Percentiles rank a stretch among this genome's conserved stretches.
Evolutionary conservation across 2,113 vertebrate genomes (phyloP).

Genomic region (Syngnathoides biaculeatus): DNA sequence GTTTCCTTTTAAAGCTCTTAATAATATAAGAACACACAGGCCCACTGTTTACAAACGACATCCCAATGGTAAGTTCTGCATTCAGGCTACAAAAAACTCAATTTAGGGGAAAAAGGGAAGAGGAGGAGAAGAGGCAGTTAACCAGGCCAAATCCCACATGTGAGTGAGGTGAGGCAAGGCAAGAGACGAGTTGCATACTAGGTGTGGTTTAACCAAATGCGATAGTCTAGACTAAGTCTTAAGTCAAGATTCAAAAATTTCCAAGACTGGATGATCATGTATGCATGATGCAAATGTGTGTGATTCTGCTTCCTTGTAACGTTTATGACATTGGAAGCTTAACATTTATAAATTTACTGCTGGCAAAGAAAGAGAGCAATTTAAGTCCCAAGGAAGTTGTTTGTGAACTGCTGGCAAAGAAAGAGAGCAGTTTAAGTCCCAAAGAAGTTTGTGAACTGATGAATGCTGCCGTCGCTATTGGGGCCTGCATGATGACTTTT

Average conservation of each 20-base stretch:
- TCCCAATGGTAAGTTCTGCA: too few species aligned
- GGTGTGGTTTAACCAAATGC: too few species aligned
- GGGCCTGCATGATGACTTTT: constrained; percentile 36
- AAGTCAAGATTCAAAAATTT: neutral
- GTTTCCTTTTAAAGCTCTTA: too few species aligned
- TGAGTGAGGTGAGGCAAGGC: too few species aligned
- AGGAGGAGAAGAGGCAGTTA: too few species aligned
- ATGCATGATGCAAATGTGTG: neutral
- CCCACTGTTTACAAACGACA: too few species aligned
- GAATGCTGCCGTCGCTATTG: constrained; percentile 29
- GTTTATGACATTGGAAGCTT: neutral
- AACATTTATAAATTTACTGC: constrained; percentile 3
- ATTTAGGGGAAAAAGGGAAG: too few species aligned
- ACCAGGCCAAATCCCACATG: too few species aligned
- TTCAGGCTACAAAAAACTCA: too few species aligned
- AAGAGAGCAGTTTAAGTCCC: neutral
- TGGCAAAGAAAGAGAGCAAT: neutral
- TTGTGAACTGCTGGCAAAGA: constrained; percentile 9
- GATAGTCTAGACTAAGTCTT: neutral
- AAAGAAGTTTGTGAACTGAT: constrained; percentile 14
- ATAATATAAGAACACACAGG: too few species aligned
- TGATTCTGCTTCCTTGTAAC: neutral
- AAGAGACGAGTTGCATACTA: too few species aligned
- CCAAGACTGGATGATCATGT: too few species aligned
- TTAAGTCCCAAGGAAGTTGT: constrained; percentile 7